Conservation (phyloP, 1,140 invertebrate genomes). For the Drosophila pallidifrons region DNA sequence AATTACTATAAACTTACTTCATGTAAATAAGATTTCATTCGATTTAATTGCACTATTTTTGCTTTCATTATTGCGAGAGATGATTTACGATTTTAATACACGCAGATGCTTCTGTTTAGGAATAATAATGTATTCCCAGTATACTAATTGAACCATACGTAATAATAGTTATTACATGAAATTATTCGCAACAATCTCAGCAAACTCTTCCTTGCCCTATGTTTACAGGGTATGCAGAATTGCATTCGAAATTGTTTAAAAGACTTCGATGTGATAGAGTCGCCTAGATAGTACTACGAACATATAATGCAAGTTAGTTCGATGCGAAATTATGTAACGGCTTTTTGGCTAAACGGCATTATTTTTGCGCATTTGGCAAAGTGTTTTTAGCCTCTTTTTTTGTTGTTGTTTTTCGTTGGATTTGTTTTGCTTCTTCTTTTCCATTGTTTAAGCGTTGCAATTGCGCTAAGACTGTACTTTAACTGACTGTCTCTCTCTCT, state of each 20-base stretch:
- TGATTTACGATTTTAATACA: too few species aligned
- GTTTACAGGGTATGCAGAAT: conserved; percentile 13
- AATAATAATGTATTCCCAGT: too few species aligned
- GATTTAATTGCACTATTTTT: background rate
- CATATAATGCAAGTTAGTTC: conserved; percentile 42
- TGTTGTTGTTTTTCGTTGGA: conserved; percentile 18
- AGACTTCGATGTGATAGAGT: conserved; percentile 27
- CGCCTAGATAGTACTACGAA: conserved; percentile 2
- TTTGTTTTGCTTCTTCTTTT: conserved; percentile 25
- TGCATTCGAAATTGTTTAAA: conserved; percentile 66
- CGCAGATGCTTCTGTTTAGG: too few species aligned
- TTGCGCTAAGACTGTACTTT: conserved; percentile 26
- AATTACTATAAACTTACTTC: background rate
- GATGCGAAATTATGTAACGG: conserved; percentile 72
- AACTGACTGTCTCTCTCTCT: background rate
- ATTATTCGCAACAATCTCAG: background rate
- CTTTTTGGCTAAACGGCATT: conserved; percentile 69
- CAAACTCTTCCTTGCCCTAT: background rate
- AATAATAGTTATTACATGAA: too few species aligned
- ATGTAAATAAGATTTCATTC: background rate
- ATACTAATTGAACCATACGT: too few species aligned
- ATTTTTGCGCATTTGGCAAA: conserved; percentile 54
- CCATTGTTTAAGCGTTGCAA: conserved; percentile 42
- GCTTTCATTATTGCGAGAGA: background rate
- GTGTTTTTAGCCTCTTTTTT: conserved; percentile 38